Base-by-base conservation (phyloP, 1,140 invertebrate species). In the Cheumatopsyche charites region DNA sequence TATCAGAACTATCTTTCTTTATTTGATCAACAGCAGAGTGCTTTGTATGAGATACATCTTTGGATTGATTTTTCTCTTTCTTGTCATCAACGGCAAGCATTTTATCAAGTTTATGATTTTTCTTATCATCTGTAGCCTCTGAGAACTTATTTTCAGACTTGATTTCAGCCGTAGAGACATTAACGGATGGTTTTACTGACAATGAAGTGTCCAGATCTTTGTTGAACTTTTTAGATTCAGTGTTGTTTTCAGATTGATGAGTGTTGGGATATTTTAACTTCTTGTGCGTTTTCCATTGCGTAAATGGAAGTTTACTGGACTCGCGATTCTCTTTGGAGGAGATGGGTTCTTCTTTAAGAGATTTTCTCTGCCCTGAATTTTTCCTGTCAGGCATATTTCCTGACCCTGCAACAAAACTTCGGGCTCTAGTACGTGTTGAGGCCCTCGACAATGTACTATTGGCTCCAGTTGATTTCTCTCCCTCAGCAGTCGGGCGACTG, bases 201-300 rank as follows among this genome's bases (percentile, higher is more conserved):
- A 19, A 58, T 7, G 2, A 12, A n/a, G 6, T 58, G 21, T 5
- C 62, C 3, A 15, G 1, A 63, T 63, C 21, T 7, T 63, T 63
- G 17, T 12, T 15, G 29, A 23, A 19, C 36, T 42, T 63, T 21
- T 29, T 62, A 36, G 9, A 63, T 63, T 45, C 23, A 1, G 55
- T 2, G 12, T 25, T 26, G 25, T 58, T 58, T 25, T 58, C 63
- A 23, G 43, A 9, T 25, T 13, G 47, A 3, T 26, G 42, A 17
- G 1, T 4, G 11, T 49, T 66, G 75, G 67, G 62, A 45, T 71
- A 36, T 67, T 79, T 87, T 78, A 88, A 23, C 83, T 87, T 88
- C 85, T 90, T 88, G 82, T 90, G 86, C 86, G 85, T 79, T 88
- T 91, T 88, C 88, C 88, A 86, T 87, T 90, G 76, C 89, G 87